phyloP scores from a whole-genome alignment of 2,888 invertebrate species.

The Ormyrus nitidulus region DNA sequence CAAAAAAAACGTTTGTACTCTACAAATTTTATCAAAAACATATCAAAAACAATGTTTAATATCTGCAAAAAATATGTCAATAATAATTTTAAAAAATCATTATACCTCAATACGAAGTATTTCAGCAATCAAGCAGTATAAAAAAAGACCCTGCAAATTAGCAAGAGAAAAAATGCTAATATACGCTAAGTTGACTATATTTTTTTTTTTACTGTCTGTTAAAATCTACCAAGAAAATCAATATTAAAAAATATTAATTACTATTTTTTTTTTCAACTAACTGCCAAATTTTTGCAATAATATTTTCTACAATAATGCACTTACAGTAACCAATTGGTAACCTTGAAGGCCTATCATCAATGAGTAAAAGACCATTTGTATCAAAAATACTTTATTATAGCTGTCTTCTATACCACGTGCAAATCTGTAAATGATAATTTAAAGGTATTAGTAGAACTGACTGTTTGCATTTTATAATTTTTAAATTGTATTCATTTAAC shows the following conservation, averaged over 20 bases:
- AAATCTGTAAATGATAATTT: conserved; percentile 56
- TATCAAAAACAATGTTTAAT: too few relatives aligned
- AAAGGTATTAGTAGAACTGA: not conserved
- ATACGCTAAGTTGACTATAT: not conserved
- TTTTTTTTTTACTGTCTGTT: not conserved
- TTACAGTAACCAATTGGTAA: conserved; percentile 62
- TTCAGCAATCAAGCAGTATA: conserved; percentile 56
- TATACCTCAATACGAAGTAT: not conserved
- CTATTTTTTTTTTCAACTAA: too few relatives aligned
- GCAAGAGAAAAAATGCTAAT: not conserved
- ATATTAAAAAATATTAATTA: too few relatives aligned
- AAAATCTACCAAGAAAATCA: not conserved
- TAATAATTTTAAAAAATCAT: not conserved
- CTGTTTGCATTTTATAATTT: too few relatives aligned
- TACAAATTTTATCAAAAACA: not conserved
- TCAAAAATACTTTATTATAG: conserved; percentile 63
- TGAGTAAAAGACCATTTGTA: conserved; percentile 62
- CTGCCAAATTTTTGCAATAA: too few relatives aligned
- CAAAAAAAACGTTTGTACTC: not conserved
- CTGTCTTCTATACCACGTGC: conserved; percentile 60
- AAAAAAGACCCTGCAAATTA: conserved; percentile 32
- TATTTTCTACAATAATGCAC: conserved; percentile 38
- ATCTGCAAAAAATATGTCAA: not conserved
- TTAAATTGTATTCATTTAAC: too few relatives aligned
- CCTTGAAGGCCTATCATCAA: conserved; percentile 64